A percentile compares a stretch with the other conserved stretches of the same genome.
Conservation (phyloP, 2,888 invertebrate species). For the Calameuta pallipes region DNA sequence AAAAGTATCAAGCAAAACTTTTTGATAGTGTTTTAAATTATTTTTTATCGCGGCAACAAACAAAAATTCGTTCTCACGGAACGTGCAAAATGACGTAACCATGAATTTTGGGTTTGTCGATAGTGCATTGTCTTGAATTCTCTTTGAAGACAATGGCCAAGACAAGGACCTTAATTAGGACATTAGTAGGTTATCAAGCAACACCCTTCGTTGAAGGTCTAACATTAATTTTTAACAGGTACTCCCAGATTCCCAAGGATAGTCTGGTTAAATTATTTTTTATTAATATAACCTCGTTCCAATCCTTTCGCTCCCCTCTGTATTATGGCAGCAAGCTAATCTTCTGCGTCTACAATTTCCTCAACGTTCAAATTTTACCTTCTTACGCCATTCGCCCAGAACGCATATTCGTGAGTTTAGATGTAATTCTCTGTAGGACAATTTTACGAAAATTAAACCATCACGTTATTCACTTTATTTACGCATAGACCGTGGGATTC, state of each 20-base stretch:
- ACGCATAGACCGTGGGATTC: background rate
- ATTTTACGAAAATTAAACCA: background rate
- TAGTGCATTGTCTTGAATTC: background rate
- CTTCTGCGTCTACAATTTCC: background rate
- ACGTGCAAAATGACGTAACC: background rate
- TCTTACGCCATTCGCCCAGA: background rate
- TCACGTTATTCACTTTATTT: background rate
- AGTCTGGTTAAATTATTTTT: background rate
- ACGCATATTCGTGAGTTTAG: background rate
- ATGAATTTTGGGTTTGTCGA: background rate
- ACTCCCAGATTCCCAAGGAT: background rate
- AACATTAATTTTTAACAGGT: background rate
- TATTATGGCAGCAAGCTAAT: background rate
- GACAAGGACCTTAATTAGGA: background rate
- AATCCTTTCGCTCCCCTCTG: background rate
- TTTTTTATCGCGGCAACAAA: too few relatives aligned
- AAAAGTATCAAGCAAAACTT: background rate
- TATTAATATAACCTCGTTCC: background rate
- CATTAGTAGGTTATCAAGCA: background rate
- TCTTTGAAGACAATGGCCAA: background rate
- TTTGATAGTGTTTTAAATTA: too few relatives aligned
- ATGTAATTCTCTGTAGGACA: background rate
- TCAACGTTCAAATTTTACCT: background rate
- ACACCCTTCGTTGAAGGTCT: background rate
- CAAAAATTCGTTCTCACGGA: too few relatives aligned